A percentile compares a stretch with the other conserved stretches of the same genome.
Conservation (phyloP, 1,140 invertebrate species). For the Camponotus pennsylvanicus region DNA sequence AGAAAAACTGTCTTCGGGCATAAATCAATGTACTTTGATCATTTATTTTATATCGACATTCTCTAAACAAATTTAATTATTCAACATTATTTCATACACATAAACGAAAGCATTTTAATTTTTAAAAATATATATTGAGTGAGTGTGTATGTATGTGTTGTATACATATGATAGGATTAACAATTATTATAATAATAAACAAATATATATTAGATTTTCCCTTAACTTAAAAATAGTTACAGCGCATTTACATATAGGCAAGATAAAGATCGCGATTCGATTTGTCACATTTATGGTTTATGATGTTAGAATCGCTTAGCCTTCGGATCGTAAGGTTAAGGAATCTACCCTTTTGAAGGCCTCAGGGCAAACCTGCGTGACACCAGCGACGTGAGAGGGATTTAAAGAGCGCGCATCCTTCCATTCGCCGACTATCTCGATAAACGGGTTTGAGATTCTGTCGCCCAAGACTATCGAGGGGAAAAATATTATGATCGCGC, state of each 20-base stretch:
- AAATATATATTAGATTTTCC: too few relatives aligned
- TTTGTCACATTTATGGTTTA: slow-evolving; percentile 24
- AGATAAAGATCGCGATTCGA: neutral
- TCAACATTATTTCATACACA: neutral
- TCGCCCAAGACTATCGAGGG: slow-evolving; percentile 10
- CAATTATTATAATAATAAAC: too few relatives aligned
- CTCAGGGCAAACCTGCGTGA: slow-evolving; percentile 26
- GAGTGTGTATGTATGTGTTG: too few relatives aligned
- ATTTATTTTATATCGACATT: neutral
- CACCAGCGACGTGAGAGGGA: slow-evolving; percentile 60
- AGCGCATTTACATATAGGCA: neutral
- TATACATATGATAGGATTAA: too few relatives aligned
- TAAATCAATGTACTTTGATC: slow-evolving; percentile 12
- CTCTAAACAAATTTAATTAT: too few relatives aligned
- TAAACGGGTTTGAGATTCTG: slow-evolving; percentile 57
- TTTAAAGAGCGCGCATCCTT: slow-evolving; percentile 45
- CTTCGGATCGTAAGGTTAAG: slow-evolving; percentile 17
- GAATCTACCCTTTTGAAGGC: slow-evolving; percentile 4
- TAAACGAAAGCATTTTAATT: neutral
- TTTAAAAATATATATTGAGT: neutral
- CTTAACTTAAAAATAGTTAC: neutral
- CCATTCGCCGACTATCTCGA: slow-evolving; percentile 5
- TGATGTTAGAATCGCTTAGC: slow-evolving; percentile 35
- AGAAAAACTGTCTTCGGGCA: neutral
- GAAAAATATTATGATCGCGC: slow-evolving; percentile 58